A percentile compares a stretch with the other conserved stretches of the same genome.
These are phyloP conservation scores for Gallinago jamesoni DNA, from an alignment of 2,113 vertebrate species.

Conservation along the genomic window DNA sequence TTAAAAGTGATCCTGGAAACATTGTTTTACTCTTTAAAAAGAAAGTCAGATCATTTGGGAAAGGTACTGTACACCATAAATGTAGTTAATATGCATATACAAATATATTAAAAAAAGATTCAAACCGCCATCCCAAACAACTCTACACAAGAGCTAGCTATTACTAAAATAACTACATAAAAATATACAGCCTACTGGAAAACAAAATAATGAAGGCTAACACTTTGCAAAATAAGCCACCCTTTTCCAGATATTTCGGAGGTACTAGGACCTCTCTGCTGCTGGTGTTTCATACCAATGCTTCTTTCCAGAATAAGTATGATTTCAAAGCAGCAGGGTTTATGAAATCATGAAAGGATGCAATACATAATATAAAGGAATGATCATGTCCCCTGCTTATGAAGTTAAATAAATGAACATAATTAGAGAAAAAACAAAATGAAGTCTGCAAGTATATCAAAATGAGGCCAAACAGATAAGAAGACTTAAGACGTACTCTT, in stretches of 20 bases:
- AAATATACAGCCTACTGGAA: slow-evolving; percentile 50
- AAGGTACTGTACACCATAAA: neutral
- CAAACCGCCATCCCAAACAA: neutral
- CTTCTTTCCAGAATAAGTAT: slow-evolving; percentile 69
- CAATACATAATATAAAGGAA: slow-evolving; percentile 75
- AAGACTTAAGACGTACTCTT: slow-evolving; percentile 81
- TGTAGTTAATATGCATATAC: neutral
- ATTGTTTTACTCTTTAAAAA: neutral
- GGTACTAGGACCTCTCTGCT: slow-evolving; percentile 35
- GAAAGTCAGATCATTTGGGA: neutral
- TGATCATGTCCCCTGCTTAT: slow-evolving; percentile 78
- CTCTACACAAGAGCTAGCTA: slow-evolving; percentile 17
- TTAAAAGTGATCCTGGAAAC: neutral
- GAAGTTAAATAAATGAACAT: slow-evolving; percentile 80
- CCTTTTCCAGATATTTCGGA: slow-evolving; percentile 48
- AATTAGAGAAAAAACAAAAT: slow-evolving; percentile 90
- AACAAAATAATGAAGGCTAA: slow-evolving; percentile 62
- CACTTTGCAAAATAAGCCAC: slow-evolving; percentile 68
- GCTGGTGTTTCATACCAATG: slow-evolving; percentile 42
- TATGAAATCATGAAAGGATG: slow-evolving; percentile 75
- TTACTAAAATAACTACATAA: slow-evolving; percentile 13
- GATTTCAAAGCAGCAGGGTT: slow-evolving; percentile 72
- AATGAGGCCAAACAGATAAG: slow-evolving; percentile 85
- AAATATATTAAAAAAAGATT: neutral
- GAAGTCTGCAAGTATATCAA: slow-evolving; percentile 85